These are phyloP conservation scores for Corapipo altera DNA, from an alignment of 2,113 vertebrate species.

Conservation along the genomic window DNA sequence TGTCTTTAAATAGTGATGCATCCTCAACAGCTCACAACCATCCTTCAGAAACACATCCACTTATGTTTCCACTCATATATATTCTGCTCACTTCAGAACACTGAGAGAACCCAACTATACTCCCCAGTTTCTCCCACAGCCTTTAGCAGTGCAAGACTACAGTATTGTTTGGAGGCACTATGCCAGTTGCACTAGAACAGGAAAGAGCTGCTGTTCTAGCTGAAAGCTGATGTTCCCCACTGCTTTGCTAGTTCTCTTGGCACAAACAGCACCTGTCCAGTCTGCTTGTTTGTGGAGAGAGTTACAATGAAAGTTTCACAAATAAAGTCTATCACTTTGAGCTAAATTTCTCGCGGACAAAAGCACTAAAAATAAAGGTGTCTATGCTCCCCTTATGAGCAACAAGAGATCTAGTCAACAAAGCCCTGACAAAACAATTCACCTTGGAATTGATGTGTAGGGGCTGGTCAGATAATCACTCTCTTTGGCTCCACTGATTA, in stretches of 20 bases:
- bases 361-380: background rate
- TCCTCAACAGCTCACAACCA: background rate
- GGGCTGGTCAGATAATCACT: background rate
- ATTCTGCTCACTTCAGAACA: background rate
- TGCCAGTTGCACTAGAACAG: background rate
- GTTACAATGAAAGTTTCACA: background rate
- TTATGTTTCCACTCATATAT: background rate
- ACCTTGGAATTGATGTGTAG: background rate
- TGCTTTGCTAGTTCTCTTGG: background rate
- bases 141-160: background rate
- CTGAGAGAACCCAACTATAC: background rate
- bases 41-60: background rate
- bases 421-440: background rate
- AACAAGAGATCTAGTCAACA: background rate
- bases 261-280: background rate
- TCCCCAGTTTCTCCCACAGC: background rate
- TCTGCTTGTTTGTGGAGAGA: background rate
- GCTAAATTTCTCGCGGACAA: background rate
- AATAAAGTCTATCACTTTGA: background rate
- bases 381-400: background rate
- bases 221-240: background rate
- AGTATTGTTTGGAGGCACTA: background rate
- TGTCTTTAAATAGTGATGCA: background rate
- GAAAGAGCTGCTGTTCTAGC: background rate
- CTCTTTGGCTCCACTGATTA: constrained; percentile 21